Evolutionary conservation across 2,797 vertebrate genomes (phyloP), one percentile per base, ranked within the genome.

Genomic region (Melanotaenia trifasciata): DNA sequence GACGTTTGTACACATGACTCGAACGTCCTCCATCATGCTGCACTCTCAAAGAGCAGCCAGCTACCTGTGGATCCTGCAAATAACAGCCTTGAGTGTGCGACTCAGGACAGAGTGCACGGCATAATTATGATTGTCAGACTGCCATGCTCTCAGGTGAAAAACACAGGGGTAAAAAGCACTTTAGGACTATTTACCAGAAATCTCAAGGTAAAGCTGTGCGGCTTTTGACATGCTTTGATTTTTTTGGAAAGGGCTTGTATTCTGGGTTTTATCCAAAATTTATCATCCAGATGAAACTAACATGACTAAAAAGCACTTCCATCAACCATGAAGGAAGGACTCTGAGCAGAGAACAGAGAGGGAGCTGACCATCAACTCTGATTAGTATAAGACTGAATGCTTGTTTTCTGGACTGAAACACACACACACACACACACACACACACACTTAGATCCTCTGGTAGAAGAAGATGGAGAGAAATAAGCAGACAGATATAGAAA

Each of bases 41-140:
- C 43, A 26, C 66, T 24, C 28, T 28, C 3, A 56, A 45, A 54
- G 51, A 74, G 56, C 56, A 62, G 30, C 12, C 56, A 0, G 33
- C 71, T 70, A 78, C 76, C 66, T 74, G 79, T 81, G 59, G 72
- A 71, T 64, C 81, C n/a, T 13, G 56, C 32, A 84, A 79, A 86
- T 78, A 70, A 74, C 64, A 76, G 40, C 61, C 67, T 53, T 38
- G 59, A 58, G 63, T 58, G 63, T 54, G 63, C 69, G 78, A 76
- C 56, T 76, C 77, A 67, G 2, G 57, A 61, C 67, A 61, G 26
- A 80, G 69, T 66, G 74, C 63, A 58, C 65, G 5, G 61, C 64
- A 73, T 84, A 72, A 81, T 78, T 83, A 72, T 54, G 63, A 81
- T 69, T 78, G 69, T 76, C 69, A 68, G 12, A 74, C 32, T 58